Evolutionary conservation across 2,888 invertebrate genomes (phyloP), one percentile per base, ranked within the genome.

Genomic region (Andricus curvator): DNA sequence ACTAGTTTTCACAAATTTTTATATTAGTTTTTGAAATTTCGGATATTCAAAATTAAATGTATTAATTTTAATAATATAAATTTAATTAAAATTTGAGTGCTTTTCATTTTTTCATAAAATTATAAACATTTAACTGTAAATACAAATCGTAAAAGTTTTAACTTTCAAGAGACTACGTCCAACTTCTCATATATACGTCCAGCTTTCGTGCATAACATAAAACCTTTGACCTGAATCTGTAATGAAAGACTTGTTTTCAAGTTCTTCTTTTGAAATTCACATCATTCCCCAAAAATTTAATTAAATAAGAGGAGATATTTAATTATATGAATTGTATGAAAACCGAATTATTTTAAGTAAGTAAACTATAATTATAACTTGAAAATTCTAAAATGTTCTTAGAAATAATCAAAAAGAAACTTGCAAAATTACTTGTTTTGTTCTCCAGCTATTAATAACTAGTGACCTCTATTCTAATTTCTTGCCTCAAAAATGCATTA

Each of bases 171-270:
- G 20, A 29, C 48, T 48, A 74, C 74, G 33, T 74, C 4, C 74
- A 56, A 74, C 20, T 56, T 56, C n/a, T 74, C 33, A 33, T 51
- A 37, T 70, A 22, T 68, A 29, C 37, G 13, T 74, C 37, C 51
- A 68, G 15, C 33, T 74, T 74, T 70, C 70, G 70, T 74, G 74
- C 48, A 74, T 74, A 74, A 74, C 74, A 56, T 74, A 37, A 74
- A 74, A 56, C 74, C 74, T 74, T 74, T 74, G 74, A 74, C 74
- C 74, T 74, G 74, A 74, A 74, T 74, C 56, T 60, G n/a, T 56
- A 74, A 74, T 74, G 74, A 33, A 74, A 56, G 33, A 60, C 74
- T n/a, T 74, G 74, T 74, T 70, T 74, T 56, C 37, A 74, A 51
- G 48, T 74, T 37, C 74, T 29, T 60, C 51, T 74, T 74, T 56